Base-by-base conservation (phyloP, 2,797 vertebrate species). In the Lophura swinhoii region DNA sequence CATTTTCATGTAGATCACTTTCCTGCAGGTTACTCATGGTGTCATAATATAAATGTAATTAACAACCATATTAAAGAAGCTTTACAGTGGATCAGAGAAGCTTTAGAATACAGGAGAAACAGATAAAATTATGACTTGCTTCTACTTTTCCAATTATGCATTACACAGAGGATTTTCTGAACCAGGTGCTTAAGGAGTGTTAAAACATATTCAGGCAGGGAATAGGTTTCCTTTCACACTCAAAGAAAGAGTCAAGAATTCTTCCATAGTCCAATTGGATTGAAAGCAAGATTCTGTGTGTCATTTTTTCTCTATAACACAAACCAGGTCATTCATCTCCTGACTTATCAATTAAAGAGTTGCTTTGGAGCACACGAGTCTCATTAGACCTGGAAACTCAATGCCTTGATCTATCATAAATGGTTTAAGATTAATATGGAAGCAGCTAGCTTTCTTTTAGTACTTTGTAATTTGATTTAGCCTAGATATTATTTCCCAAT, bases 401-500 rank as follows among this genome's bases (percentile, higher is more conserved):
- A 51, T 51, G 78, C 74, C 87, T 87, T 80, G 78, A 89, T 96
- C 81, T 92, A 87, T 94, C 73, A 73, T 95, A 94, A 96, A 90
- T 84, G 43, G 58, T 96, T 96, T 78, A 96, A 64, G 71, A 91
- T 91, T 93, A 94, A 95, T 95, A 75, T 46, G 39, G 83, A 85
- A 60, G 49, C 74, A 14, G 58, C 20, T 76, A 72, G 43, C n/a
- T 94, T 95, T 91, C 49, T 88, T 95, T 88, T 71, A 91, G 87
- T 90, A 89, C 67, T 69, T 71, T 79, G 77, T 55, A 90, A 74
- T 90, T 93, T 92, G 81, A 94, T 97, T 96, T 96, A 93, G 83
- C 56, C 31, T 91, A 78, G 72, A 60, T 96, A 83, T 94, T 96
- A 96, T 95, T 97, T 97, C 97, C 95, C 96, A 83, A 2, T 58